phyloP scores from a whole-genome alignment of 2,888 invertebrate species.

The Heliconius aoede region DNA sequence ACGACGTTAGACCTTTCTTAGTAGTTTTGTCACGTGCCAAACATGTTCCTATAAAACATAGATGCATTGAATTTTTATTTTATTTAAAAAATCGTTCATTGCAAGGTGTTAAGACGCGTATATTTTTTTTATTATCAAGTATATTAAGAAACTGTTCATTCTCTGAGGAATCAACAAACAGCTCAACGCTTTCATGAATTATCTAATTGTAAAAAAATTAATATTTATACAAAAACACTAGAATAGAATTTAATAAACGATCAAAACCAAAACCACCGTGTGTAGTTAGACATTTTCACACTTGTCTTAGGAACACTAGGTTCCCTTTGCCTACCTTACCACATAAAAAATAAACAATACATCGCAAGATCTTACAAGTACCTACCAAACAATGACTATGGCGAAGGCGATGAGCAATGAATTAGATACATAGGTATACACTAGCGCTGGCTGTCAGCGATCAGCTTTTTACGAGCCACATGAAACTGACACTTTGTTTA shows the following conservation, averaged over 20 bases:
- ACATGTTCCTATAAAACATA: conserved; percentile 54
- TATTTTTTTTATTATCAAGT: background rate
- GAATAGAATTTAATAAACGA: no score
- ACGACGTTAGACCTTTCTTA: conserved; percentile 76
- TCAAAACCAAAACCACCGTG: no score
- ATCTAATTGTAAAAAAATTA: no score
- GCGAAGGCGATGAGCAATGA: conserved; percentile 48
- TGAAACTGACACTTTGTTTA: conserved; percentile 51
- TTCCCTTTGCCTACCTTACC: no score
- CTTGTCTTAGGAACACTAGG: background rate
- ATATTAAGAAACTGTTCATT: background rate
- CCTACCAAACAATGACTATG: background rate
- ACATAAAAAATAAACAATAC: background rate
- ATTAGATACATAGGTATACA: conserved; percentile 44
- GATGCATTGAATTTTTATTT: conserved; percentile 42
- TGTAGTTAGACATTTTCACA: no score
- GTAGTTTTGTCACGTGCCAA: conserved; percentile 67
- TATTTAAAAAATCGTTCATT: background rate
- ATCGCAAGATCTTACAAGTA: background rate
- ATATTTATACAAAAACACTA: no score
- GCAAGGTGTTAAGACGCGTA: background rate
- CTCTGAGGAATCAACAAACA: background rate
- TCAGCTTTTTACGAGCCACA: conserved; percentile 54
- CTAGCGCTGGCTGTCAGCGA: conserved; percentile 60
- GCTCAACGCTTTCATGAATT: no score